Base-by-base conservation (phyloP, 2,888 invertebrate species). In the Ctena decussata region DNA sequence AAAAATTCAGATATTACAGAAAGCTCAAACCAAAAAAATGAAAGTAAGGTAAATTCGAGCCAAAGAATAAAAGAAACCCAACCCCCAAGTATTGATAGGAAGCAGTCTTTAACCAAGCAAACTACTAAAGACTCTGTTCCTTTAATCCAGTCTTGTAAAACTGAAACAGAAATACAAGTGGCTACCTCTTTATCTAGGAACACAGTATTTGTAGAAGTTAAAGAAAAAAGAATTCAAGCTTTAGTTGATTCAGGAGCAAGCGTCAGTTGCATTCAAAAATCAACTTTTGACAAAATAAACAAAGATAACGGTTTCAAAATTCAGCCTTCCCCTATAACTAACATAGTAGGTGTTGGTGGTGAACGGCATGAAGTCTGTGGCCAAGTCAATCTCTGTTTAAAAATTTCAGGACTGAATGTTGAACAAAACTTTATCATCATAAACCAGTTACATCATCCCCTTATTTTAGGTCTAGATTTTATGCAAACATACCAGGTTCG, bases 401-500 rank as follows among this genome's bases (percentile, higher is more conserved):
- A 21, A 12, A 12, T 53, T 24, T 15, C n/a, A 5, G 53, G 53
- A 11, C 53, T 53, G 53, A 53, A 21, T 8, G 53, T 53, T 53
- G 21, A 21, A 12, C 21, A 15, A 12, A 8, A 8, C 6, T 53
- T 53, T 21, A 8, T 12, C 21, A 21, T 53, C 21, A 21, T 53
- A 21, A 24, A 53, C 53, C 6, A 24, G 6, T n/a, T 53, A n/a
- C 53, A 53, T 21, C 53, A 53, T 21, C 6, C 53, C 6, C 6
- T 53, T 6, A 53, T 53, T 21, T 21, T 53, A 15, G 53, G 53
- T 8, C 11, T 53, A 12, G 53, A 53, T 21, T 53, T 53, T 53
- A 53, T 53, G 53, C 5, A 53, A 11, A n/a, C n/a, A 53, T 72
- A 86, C 39, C 77, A 80, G 70, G 86, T 83, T 12, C 73, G 75